Base-by-base conservation (phyloP, 2,888 invertebrate species). In the Neoascia interrupta region DNA sequence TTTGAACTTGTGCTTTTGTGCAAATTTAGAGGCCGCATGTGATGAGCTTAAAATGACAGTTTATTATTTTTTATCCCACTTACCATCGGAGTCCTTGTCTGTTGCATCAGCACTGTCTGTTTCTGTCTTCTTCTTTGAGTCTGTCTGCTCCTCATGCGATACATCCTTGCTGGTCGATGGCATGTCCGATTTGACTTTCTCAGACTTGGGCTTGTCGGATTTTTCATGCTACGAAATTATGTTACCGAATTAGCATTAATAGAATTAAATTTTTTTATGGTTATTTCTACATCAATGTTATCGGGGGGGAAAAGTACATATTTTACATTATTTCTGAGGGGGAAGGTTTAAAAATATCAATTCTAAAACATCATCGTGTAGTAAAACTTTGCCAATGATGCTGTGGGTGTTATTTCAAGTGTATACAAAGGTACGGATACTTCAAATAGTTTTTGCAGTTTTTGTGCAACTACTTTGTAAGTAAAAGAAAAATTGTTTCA, bases 21-120 rank as follows among this genome's bases (percentile, higher is more conserved):
- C n/a, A n/a, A n/a, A n/a, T n/a, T n/a, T n/a, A n/a, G n/a, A n/a
- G n/a, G n/a, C n/a, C n/a, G n/a, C n/a, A n/a, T n/a, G n/a, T n/a
- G n/a, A n/a, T n/a, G n/a, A n/a, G n/a, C n/a, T n/a, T n/a, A n/a
- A n/a, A n/a, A n/a, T n/a, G n/a, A n/a, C n/a, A n/a, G n/a, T n/a
- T n/a, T n/a, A n/a, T n/a, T n/a, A n/a, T n/a, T n/a, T n/a, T 11
- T 18, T 10, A 23, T 11, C 11, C 4, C 28, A 36, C 54, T 61
- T 75, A 83, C 83, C 82, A 31, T 80, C 82, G 0, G 87, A 85
- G 21, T 86, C 85, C 68, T 87, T 85, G 43, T 84, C 87, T 1
- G 86, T 85, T 1, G 84, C 82, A 53, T 86, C 87, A 13, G 82
- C 84, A 51, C 85, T 87, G 21, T 86, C 86, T 2, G 83, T 79